phyloP scores from a whole-genome alignment of 2,888 invertebrate genomes.

The Apotomis capreana region DNA sequence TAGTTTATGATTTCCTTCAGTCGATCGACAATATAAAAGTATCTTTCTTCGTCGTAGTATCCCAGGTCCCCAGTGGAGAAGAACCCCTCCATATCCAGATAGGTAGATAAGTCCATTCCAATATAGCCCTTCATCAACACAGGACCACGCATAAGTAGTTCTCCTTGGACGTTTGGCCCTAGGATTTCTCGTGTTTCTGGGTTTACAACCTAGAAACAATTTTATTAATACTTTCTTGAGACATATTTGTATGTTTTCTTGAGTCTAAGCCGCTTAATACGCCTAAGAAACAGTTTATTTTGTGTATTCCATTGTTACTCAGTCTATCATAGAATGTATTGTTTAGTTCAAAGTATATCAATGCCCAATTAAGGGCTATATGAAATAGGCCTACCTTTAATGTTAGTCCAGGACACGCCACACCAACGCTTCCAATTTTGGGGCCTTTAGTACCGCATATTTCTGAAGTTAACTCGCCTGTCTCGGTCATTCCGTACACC shows the following conservation, averaged over 20 bases:
- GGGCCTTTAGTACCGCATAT: slow-evolving; percentile 62
- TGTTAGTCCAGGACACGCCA: slow-evolving; percentile 64
- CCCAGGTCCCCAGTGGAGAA: slow-evolving; percentile 67
- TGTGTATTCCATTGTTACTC: no score
- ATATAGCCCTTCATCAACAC: slow-evolving; percentile 70
- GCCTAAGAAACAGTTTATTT: no score
- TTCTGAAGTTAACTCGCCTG: slow-evolving; percentile 67
- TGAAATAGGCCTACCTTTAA: slow-evolving; percentile 55
- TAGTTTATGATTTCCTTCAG: slow-evolving; percentile 63
- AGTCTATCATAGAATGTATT: no score
- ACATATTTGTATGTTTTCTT: no score
- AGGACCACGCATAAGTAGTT: slow-evolving; percentile 67
- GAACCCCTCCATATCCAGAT: slow-evolving; percentile 63
- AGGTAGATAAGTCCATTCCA: slow-evolving; percentile 58
- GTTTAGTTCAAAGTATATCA: no score
- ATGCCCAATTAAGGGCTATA: no score
- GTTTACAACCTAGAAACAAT: slow-evolving; percentile 64
- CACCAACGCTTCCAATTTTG: slow-evolving; percentile 69
- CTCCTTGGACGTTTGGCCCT: slow-evolving; percentile 71
- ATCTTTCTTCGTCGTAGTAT: slow-evolving; percentile 65
- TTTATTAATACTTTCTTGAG: no score
- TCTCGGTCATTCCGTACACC: slow-evolving; percentile 73
- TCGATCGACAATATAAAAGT: slow-evolving; percentile 64
- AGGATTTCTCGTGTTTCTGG: slow-evolving; percentile 73
- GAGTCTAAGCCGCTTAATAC: no score